Conservation (phyloP, 2,888 invertebrate species). For the Andrena marginata region DNA sequence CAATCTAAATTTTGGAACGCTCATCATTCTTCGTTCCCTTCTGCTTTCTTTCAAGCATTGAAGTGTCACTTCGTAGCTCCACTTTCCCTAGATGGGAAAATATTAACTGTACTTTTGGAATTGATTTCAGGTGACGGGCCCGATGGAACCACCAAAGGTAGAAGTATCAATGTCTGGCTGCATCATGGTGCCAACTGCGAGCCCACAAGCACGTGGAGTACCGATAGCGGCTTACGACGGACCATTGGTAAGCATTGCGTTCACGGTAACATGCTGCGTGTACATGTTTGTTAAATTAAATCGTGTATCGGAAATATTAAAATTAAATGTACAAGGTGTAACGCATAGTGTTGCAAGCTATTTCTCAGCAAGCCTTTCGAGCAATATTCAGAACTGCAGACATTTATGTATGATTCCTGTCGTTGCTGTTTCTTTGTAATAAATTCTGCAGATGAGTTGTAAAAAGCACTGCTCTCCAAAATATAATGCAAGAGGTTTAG, state of each 20-base stretch:
- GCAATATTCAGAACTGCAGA: no score
- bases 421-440: no score
- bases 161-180: slow-evolving; percentile 87
- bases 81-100: neutral
- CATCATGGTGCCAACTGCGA: slow-evolving; percentile 86
- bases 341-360: neutral
- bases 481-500: no score
- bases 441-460: no score
- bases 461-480: no score
- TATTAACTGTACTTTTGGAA: neutral
- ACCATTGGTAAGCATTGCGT: slow-evolving; percentile 88
- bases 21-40: no score
- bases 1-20: no score
- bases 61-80: no score
- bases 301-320: neutral
- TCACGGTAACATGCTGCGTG: neutral
- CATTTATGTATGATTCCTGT: no score
- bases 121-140: slow-evolving; percentile 77
- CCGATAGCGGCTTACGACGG: slow-evolving; percentile 89
- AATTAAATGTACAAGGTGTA: slow-evolving; percentile 2
- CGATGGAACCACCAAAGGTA: slow-evolving; percentile 87
- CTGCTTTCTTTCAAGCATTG: no score
- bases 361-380: neutral
- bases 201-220: slow-evolving; percentile 87
- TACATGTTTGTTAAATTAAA: slow-evolving; percentile 18